Evolutionary conservation across 1,140 invertebrate genomes (phyloP), one percentile per base, ranked within the genome.

Genomic region (Schlechtendalia chinensis): DNA sequence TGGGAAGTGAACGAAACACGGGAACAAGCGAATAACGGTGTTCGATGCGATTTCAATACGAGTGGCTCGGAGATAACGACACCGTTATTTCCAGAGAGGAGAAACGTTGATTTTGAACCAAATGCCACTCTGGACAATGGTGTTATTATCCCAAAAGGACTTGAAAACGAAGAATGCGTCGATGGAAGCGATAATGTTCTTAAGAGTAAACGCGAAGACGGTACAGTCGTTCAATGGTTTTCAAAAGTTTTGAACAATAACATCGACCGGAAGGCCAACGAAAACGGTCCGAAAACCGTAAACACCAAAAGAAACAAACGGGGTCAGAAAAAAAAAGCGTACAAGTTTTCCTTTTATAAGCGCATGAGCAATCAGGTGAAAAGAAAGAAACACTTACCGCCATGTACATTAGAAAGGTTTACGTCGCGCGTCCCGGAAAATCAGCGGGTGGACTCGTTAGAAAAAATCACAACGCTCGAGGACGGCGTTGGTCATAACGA

Each of bases 1-100:
- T 79, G 75, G 75, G 75, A 79, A 63, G 75, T 47, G 17, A 69
- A 69, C 10, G 67, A 69, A 69, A 27, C 67, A 69, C 67, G 50
- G 24, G 39, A 17, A 10, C 45, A 69, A 24, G 67, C 50, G 17
- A 27, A 69, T 3, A 50, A 19, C 39, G 27, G 45, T 50, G 1
- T 69, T 17, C n/a, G 27, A 16, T 17, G 39, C 14, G 67, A 69
- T 69, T 50, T 24, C 10, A 8, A 67, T 45, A 45, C 27, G 19
- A 69, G 1, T 27, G 10, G 22, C 4, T 59, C 56, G 24, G 56
- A 59, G 22, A 16, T 69, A 69, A 69, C 65, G 8, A 47, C 22
- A 16, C 47, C 67, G 0, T 47, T 69, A 10, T 69, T 69, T 50
- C 22, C 45, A 24, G 16, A 69, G 12, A 16, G 2, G 50, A 69